phyloP scores from a whole-genome alignment of 2,888 invertebrate species.

The Ormyrus labotus region DNA sequence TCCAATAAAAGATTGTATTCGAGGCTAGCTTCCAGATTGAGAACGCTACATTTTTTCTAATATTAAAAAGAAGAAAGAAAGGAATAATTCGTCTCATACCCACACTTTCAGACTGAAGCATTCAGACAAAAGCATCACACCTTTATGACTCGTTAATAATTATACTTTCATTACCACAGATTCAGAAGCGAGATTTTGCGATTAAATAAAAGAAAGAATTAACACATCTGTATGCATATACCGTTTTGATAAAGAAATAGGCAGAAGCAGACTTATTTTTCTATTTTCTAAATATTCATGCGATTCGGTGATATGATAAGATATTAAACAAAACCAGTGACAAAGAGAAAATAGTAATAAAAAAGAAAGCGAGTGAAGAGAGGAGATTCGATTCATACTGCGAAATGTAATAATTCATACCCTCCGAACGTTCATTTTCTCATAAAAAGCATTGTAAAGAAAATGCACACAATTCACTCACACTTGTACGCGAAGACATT shows the following conservation, averaged over 20 bases:
- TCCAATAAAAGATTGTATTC: slow-evolving; percentile 33
- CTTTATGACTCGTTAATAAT: slow-evolving; percentile 48
- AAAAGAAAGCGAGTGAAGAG: slow-evolving; percentile 44
- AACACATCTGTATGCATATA: slow-evolving; percentile 54
- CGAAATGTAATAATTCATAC: slow-evolving; percentile 41
- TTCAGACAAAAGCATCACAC: slow-evolving; percentile 53
- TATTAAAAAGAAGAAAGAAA: slow-evolving; percentile 15
- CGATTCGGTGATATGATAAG: slow-evolving; percentile 50
- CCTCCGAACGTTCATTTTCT: slow-evolving; percentile 29
- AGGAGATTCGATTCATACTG: slow-evolving; percentile 40
- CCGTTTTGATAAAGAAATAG: slow-evolving; percentile 57
- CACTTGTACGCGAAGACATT: slow-evolving; percentile 29
- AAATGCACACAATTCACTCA: slow-evolving; percentile 18
- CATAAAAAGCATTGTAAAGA: slow-evolving; percentile 48
- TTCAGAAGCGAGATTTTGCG: slow-evolving; percentile 57
- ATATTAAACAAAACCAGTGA: slow-evolving; percentile 53
- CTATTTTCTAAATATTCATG: slow-evolving; percentile 56
- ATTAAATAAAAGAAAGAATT: slow-evolving; percentile 47
- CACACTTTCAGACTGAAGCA: slow-evolving; percentile 53
- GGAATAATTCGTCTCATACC: slow-evolving; percentile 41
- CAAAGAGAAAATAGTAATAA: slow-evolving; percentile 46
- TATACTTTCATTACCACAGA: slow-evolving; percentile 57
- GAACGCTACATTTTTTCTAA: slow-evolving; percentile 30
- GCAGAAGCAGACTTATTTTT: slow-evolving; percentile 56
- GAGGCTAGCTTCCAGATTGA: slow-evolving; percentile 28